Evolutionary conservation across 1,140 invertebrate genomes (phyloP), one percentile per base, ranked within the genome.

Genomic region (Stenopsyche tienmushanensis): DNA sequence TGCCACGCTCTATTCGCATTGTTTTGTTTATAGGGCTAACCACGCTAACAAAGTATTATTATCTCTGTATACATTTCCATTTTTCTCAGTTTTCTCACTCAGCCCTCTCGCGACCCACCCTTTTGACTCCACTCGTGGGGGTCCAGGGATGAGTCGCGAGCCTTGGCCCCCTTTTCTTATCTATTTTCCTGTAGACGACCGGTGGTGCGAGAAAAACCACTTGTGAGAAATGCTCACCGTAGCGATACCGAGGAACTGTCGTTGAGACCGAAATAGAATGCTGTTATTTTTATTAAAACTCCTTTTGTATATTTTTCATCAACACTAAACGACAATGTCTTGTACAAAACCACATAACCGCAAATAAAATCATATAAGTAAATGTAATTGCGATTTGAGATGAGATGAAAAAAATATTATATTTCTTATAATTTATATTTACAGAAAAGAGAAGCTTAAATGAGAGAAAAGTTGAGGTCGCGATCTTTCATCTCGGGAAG

Each of bases 111-210:
- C n/a, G n/a, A n/a, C 18, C 15, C n/a, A 7, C 20, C 5, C 29
- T 34, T 34, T 34, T 7, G 29, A 7, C 29, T 34, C 29, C 29
- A 34, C 29, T 34, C 29, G 5, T 10, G 15, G 18, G 23, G 45
- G 45, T 13, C 57, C 41, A 10, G n/a, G n/a, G n/a, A n/a, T n/a
- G n/a, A n/a, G n/a, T n/a, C n/a, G n/a, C n/a, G n/a, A n/a, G n/a
- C n/a, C n/a, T n/a, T n/a, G n/a, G n/a, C n/a, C n/a, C n/a, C 25
- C 49, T 55, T 55, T 25, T 55, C 58, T 62, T 62, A 62, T 50
- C 58, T 62, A 50, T 62, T 62, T 62, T 62, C 44, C 58, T 49
- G 34, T 23, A 62, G 58, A 50, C 29, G 44, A 26, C 24, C 42
- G 58, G 34, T 59, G 41, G 39, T n/a, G 42, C 25, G 24, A 3